These are phyloP conservation scores for Araneus ventricosus DNA, from an alignment of 1,140 invertebrate genomes.

Conservation along the genomic window DNA sequence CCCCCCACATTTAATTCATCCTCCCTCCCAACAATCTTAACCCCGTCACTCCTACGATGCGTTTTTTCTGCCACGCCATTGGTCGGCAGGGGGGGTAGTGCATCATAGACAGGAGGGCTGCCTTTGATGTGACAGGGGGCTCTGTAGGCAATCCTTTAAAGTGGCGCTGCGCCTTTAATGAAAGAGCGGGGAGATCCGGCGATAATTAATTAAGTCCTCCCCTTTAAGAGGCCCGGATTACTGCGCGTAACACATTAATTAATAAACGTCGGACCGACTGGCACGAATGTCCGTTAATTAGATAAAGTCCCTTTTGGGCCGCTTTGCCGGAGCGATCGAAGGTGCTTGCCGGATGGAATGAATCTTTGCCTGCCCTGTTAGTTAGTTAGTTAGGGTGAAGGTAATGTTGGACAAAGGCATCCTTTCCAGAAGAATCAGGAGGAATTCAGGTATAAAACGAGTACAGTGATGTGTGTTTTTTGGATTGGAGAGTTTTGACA, in stretches of 20 bases:
- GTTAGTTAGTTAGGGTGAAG: neutral
- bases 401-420: no score
- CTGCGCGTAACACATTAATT: constrained; percentile 57
- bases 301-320: constrained; percentile 44
- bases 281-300: constrained; percentile 63
- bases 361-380: neutral
- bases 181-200: neutral
- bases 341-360: no score
- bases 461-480: no score
- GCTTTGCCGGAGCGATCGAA: constrained; percentile 7
- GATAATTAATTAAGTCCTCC: constrained; percentile 58
- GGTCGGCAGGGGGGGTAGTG: neutral
- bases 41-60: constrained; percentile 13
- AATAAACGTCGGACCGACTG: constrained; percentile 53
- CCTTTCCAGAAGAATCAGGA: no score
- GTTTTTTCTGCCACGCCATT: constrained; percentile 1
- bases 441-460: no score
- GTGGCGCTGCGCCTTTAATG: neutral
- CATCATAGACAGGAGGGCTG: neutral
- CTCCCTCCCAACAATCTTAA: constrained; percentile 4
- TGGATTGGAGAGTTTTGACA: no score
- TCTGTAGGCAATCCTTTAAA: constrained; percentile 46
- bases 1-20: neutral
- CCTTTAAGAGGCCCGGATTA: constrained; percentile 30
- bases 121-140: constrained; percentile 34